phyloP scores from a whole-genome alignment of 1,140 invertebrate genomes.

The Bursaphelenchus mucronatus region DNA sequence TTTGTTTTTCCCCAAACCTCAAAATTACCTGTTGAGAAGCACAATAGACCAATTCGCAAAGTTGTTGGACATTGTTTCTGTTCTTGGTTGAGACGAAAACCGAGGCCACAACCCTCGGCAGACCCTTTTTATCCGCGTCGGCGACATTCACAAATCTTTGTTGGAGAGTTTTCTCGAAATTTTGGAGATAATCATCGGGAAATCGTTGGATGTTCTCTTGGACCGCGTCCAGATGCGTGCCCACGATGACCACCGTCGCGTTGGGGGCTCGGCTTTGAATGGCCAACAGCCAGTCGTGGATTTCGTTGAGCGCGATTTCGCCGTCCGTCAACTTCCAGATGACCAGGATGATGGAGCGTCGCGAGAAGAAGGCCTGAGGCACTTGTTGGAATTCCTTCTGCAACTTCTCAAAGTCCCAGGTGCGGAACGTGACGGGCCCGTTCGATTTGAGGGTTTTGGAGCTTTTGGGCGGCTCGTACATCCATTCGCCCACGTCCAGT shows the following conservation, averaged over 20 bases:
- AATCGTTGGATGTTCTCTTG: constrained; percentile 67
- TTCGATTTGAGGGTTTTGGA: constrained; percentile 69
- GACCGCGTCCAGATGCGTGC: constrained; percentile 86
- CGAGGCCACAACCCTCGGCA: constrained; percentile 85
- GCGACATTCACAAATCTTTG: constrained; percentile 82
- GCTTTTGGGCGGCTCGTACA: constrained; percentile 75
- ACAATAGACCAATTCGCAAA: constrained; percentile 88
- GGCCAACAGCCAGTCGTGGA: constrained; percentile 89
- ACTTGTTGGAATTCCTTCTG: constrained; percentile 87
- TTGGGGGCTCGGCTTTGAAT: constrained; percentile 85
- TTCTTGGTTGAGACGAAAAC: constrained; percentile 85
- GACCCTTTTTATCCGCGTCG: constrained; percentile 88
- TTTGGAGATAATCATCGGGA: constrained; percentile 71
- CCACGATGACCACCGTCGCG: constrained; percentile 85
- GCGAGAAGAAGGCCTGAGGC: constrained; percentile 95
- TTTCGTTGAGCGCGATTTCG: constrained; percentile 78
- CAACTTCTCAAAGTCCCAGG: constrained; percentile 95
- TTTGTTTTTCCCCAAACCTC: no score
- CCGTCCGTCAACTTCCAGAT: constrained; percentile 91
- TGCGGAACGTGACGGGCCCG: constrained; percentile 88
- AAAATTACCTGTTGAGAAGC: constrained; percentile 22
- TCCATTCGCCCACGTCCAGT: constrained; percentile 66
- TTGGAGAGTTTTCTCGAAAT: constrained; percentile 80
- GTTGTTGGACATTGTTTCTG: constrained; percentile 79
- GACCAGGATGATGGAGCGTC: constrained; percentile 87